Conservation (phyloP, 1,140 invertebrate genomes). For the Caenorhabditis elegans region WBcel235 BX284606.5:13021501-13022000, state of each 20-base stretch:
- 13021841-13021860: neutral
- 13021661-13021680: neutral
- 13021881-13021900: neutral
- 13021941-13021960: neutral
- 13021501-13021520: too few species aligned
- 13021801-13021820: too few species aligned
- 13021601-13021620: too few species aligned
- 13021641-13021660: constrained; percentile 14
- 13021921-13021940: neutral
- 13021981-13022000: neutral
- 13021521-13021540: too few species aligned
- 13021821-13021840: constrained; percentile 11
- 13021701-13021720: neutral
- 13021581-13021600: constrained; percentile 6
- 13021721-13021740: neutral
- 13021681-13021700: neutral
- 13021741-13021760: constrained; percentile 26
- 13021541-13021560: neutral
- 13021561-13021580: constrained; percentile 4
- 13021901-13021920: neutral
- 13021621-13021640: neutral
- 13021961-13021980: neutral
- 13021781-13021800: neutral
- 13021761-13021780: constrained; percentile 25
- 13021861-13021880: neutral